These are phyloP conservation scores for Ctenicera cuprea DNA, from an alignment of 2,888 invertebrate genomes.

Conservation along the genomic window DNA sequence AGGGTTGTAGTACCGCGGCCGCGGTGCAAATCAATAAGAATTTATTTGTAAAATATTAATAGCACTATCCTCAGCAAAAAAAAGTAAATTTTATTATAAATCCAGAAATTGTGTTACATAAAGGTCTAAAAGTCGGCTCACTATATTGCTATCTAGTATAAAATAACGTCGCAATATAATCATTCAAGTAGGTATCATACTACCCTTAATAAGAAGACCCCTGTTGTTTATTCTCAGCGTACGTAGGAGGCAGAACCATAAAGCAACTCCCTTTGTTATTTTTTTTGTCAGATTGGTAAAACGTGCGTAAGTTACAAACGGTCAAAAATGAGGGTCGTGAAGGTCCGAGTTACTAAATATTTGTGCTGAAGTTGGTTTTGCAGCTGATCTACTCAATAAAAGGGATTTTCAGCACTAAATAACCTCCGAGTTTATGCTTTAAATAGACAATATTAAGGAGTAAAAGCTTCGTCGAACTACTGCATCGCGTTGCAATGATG, in stretches of 20 bases:
- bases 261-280: slow-evolving; percentile 29
- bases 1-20: no score
- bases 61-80: no score
- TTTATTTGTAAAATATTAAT: no score
- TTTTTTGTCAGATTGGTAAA: slow-evolving; percentile 38
- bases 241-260: slow-evolving; percentile 32
- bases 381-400: slow-evolving; percentile 26
- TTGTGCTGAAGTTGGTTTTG: slow-evolving; percentile 29
- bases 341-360: slow-evolving; percentile 30
- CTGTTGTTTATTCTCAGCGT: slow-evolving; percentile 36
- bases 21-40: no score
- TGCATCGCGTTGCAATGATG: slow-evolving; percentile 27
- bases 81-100: no score
- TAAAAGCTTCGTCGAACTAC: neutral
- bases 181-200: slow-evolving; percentile 5
- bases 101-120: no score
- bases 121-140: no score
- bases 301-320: slow-evolving; percentile 39
- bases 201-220: slow-evolving; percentile 20
- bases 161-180: neutral
- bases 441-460: neutral
- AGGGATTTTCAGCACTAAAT: neutral
- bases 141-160: neutral
- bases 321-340: slow-evolving; percentile 37
- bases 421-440: slow-evolving; percentile 2